Base-by-base conservation (phyloP, 2,797 vertebrate species). In the Coranthus polyacanthus region DNA sequence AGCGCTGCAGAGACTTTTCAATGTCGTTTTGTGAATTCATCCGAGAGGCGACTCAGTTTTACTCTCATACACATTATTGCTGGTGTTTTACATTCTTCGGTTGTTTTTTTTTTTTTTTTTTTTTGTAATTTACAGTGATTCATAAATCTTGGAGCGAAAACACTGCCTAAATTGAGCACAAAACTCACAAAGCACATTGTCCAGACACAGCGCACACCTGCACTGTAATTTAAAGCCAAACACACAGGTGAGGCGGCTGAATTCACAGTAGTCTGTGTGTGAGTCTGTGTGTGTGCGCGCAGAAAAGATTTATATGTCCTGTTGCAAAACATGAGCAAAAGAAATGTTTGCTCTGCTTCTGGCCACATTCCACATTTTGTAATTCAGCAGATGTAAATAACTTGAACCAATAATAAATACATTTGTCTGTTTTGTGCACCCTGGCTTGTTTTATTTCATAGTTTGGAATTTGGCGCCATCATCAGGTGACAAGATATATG, bases 111-210 rank as follows among this genome's bases (percentile, higher is more conserved):
- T 58, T 24, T 47, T 45, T 36, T 36, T 57, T 45, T 57, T 57
- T 58, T n/a, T 44, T 47, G n/a, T 49, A 47, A 60, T 61, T 81
- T 69, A 58, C 44, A 59, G 18, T 11, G 26, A 58, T 57, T 46
- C 16, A 47, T 38, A 82, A 74, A 37, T 53, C 29, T 15, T 43
- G 8, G 59, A 88, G 87, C 86, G n/a, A 45, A 85, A 82, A 71
- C 84, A 91, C 90, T 93, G 92, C 88, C 90, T 72, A 86, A 78
- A 81, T 82, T 84, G 72, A 91, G 85, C 89, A 91, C 87, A 86
- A 82, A 84, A 65, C 61, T 80, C 84, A 85, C 78, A 43, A 74
- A 87, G 83, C 89, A 91, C 83, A 84, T 68, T 59, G 36, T 55
- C 57, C 57, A 68, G 60, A 78, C 39, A 63, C 47, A 65, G 29